phyloP scores from a whole-genome alignment of 2,888 invertebrate genomes.

The Cantharis nigra region DNA sequence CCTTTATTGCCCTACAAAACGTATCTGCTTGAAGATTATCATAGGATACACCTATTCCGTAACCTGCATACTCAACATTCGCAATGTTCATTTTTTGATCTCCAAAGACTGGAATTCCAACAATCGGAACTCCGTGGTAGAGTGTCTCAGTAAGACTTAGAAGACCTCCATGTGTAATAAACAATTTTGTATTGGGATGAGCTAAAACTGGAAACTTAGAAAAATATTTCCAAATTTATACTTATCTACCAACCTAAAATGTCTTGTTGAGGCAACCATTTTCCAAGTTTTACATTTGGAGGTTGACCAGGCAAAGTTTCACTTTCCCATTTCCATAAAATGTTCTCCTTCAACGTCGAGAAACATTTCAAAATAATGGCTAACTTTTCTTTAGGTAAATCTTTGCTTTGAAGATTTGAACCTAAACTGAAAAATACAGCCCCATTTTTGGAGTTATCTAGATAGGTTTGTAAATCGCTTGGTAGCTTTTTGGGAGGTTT shows the following conservation, averaged over 20 bases:
- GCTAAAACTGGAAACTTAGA: background rate
- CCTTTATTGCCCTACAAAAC: constrained; percentile 48
- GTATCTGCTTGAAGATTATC: constrained; percentile 51
- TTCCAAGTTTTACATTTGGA: constrained; percentile 16
- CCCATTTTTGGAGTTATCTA: constrained; percentile 46
- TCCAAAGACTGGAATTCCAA: constrained; percentile 6
- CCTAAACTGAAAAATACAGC: constrained; percentile 51
- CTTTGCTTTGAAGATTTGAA: constrained; percentile 43
- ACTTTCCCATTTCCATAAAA: constrained; percentile 51
- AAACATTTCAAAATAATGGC: constrained; percentile 44
- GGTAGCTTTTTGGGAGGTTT: constrained; percentile 29
- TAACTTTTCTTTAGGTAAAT: constrained; percentile 40
- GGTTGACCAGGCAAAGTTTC: constrained; percentile 7
- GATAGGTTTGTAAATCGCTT: constrained; percentile 41
- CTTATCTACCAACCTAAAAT: constrained; percentile 10
- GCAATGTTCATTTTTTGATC: constrained; percentile 19
- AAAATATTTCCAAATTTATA: background rate
- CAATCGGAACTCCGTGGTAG: constrained; percentile 7
- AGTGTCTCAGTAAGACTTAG: constrained; percentile 8
- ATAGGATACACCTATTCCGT: constrained; percentile 49
- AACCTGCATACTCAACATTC: constrained; percentile 42
- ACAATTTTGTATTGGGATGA: background rate
- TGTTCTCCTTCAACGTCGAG: constrained; percentile 44
- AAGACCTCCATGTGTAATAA: constrained; percentile 3
- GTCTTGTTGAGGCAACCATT: constrained; percentile 28